Conservation (phyloP, 2,113 vertebrate species). For the Mormyrus iriodes region DNA sequence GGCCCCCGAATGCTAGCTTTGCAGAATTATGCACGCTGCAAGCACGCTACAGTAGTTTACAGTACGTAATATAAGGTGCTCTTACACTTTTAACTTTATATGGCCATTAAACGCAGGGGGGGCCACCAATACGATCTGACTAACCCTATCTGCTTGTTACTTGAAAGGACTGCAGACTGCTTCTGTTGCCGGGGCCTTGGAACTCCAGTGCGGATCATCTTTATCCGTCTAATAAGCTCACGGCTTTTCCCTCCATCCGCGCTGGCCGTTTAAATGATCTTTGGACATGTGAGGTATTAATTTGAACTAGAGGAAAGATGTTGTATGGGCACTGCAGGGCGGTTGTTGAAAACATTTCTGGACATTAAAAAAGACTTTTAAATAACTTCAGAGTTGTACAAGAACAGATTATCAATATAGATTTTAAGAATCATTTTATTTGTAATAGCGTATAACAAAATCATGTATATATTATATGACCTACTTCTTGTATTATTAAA, state of each 20-base stretch:
- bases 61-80: neutral
- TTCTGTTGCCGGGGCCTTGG: neutral
- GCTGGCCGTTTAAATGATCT: neutral
- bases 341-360: neutral
- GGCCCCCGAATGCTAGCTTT: neutral
- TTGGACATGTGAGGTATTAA: too few species aligned
- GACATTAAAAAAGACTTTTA: neutral
- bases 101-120: neutral
- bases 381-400: neutral
- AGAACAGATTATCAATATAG: neutral
- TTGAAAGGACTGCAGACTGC: neutral
- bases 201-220: neutral
- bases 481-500: neutral
- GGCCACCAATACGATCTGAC: neutral
- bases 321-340: neutral
- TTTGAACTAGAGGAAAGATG: neutral
- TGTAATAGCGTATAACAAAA: neutral
- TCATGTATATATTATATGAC: neutral
- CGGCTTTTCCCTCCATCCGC: neutral
- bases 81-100: neutral
- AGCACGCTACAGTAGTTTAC: neutral
- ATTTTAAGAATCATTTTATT: neutral
- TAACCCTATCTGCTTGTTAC: neutral
- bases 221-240: too few species aligned
- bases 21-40: neutral